Evolutionary conservation across 1,140 invertebrate genomes (phyloP).

Genomic region (Dryas iulia): DNA sequence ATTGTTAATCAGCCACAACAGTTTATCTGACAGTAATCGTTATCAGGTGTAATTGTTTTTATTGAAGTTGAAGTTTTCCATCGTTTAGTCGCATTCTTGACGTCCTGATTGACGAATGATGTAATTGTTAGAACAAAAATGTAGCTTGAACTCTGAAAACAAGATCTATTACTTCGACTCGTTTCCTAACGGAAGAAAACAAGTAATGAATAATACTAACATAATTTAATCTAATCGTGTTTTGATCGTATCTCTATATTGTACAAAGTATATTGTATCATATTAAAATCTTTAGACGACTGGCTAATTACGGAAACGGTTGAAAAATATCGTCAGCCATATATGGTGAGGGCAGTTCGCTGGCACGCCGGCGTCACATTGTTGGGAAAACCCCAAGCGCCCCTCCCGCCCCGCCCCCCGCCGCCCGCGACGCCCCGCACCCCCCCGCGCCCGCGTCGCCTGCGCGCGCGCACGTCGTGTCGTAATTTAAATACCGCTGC

Average conservation of each 20-base stretch:
- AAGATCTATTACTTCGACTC: too few species aligned
- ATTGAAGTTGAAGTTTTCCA: constrained; percentile 46
- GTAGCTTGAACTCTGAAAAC: too few species aligned
- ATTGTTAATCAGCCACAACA: background rate
- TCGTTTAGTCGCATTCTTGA: too few species aligned
- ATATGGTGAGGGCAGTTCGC: constrained; percentile 47
- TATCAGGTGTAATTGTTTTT: constrained; percentile 18
- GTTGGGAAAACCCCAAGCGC: constrained; percentile 67
- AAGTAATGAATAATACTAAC: too few species aligned
- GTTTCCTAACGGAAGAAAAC: too few species aligned
- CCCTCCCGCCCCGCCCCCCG: constrained; percentile 31
- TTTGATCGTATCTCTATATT: too few species aligned
- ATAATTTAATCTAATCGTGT: too few species aligned
- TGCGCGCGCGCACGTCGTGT: constrained; percentile 26
- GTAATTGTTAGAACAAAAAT: too few species aligned
- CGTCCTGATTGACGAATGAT: too few species aligned
- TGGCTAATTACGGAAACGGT: constrained; percentile 41
- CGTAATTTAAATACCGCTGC: constrained; percentile 23
- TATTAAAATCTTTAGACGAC: background rate
- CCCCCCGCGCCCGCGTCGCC: constrained; percentile 19
- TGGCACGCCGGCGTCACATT: constrained; percentile 49
- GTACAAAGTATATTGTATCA: background rate
- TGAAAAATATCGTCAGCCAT: constrained; percentile 48
- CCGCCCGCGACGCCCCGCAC: constrained; percentile 5
- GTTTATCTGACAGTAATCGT: constrained; percentile 13